These are phyloP conservation scores for Protaetia brevitarsis DNA, from an alignment of 1,140 invertebrate species.

Conservation along the genomic window DNA sequence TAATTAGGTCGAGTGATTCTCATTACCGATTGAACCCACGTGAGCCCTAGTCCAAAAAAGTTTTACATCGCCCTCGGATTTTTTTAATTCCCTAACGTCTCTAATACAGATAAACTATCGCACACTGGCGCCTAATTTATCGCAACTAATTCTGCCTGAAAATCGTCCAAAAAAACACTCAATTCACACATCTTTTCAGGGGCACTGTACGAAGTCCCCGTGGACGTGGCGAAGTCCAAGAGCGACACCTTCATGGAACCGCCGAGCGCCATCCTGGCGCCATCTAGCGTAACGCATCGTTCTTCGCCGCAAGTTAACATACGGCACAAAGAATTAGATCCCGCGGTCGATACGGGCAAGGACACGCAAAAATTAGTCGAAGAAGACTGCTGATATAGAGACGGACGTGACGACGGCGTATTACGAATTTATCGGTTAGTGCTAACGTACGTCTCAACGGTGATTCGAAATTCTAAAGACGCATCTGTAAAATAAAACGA, in stretches of 20 bases:
- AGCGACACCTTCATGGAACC: constrained; percentile 54
- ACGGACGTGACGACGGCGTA: constrained; percentile 19
- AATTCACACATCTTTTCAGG: constrained; percentile 27
- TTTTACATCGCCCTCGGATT: no score
- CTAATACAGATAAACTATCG: no score
- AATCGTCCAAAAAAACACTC: no score
- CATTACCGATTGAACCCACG: no score
- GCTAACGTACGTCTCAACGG: constrained; percentile 28
- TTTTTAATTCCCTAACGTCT: no score
- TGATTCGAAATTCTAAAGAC: constrained; percentile 22
- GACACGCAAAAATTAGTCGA: constrained; percentile 87
- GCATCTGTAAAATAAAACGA: neutral
- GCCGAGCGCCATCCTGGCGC: constrained; percentile 70
- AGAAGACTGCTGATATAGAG: constrained; percentile 64
- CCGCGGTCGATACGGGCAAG: constrained; percentile 82
- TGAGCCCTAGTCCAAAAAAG: no score
- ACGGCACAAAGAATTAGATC: constrained; percentile 76
- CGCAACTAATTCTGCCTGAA: no score
- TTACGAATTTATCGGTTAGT: constrained; percentile 31
- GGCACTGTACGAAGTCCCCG: constrained; percentile 76
- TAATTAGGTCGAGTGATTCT: no score
- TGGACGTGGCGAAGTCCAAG: constrained; percentile 67
- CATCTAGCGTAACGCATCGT: constrained; percentile 75
- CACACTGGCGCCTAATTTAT: no score
- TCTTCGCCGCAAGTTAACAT: constrained; percentile 70